A percentile compares a stretch with the other conserved stretches of the same genome.
Evolutionary conservation across 2,797 vertebrate species (phyloP).

Genomic region (Darevskia mixta): DNA sequence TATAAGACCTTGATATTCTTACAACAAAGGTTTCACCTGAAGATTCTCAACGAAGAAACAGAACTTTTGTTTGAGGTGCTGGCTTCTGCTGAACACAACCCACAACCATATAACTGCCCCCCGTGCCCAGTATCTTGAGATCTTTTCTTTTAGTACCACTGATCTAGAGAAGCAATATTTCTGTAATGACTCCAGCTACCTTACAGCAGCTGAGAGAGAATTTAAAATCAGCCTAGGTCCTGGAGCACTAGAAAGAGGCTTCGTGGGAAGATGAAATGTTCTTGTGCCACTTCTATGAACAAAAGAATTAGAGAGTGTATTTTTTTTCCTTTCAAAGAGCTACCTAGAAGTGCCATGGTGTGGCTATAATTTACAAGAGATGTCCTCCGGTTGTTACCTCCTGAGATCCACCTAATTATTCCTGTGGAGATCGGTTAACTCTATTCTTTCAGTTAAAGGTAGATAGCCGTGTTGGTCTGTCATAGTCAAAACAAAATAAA

Average conservation of each 20-base stretch:
- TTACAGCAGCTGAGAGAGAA: conserved; percentile 51
- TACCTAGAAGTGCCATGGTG: conserved; percentile 32
- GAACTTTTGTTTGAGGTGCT: conserved; percentile 28
- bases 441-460: conserved; percentile 55
- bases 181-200: conserved; percentile 50
- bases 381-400: conserved; percentile 52
- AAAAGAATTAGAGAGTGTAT: conserved; percentile 71
- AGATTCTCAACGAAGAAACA: conserved; percentile 13
- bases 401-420: conserved; percentile 50
- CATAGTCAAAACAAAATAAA: no score
- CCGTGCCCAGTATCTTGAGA: fast-evolving
- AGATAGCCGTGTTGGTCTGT: no score
- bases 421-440: conserved; percentile 59
- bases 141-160: neutral
- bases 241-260: conserved; percentile 63
- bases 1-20: no score
- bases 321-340: conserved; percentile 60
- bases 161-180: conserved; percentile 23
- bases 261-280: conserved; percentile 58
- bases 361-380: conserved; percentile 64
- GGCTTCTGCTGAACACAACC: conserved; percentile 28
- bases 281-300: conserved; percentile 67
- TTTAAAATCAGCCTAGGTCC: conserved; percentile 46
- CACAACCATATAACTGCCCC: neutral
- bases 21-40: neutral